Evolutionary conservation across 1,140 invertebrate species (phyloP), one percentile per base, ranked within the genome.

Genomic region (Papilio glaucus): DNA sequence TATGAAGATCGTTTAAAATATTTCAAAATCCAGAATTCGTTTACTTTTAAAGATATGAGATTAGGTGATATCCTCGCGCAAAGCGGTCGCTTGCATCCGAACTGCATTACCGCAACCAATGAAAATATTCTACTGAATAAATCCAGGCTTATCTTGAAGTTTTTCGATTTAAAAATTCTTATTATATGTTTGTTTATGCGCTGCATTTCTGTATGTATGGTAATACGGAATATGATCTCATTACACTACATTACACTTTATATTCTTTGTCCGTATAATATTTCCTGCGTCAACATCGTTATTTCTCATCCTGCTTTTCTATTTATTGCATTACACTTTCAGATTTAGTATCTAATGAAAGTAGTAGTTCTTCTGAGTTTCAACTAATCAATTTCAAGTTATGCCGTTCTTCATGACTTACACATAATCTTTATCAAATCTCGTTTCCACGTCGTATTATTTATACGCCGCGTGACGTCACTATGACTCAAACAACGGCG

Each of bases 31-130:
- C 38, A 41, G 38, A 65, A 65, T 65, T 65, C 37, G 38, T 38
- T 65, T 65, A 65, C 65, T 68, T 45, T 42, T 69, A 53, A 49
- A 26, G 67, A 26, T 33, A 53, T 33, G 29, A 69, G 67, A 69
- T 69, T 49, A 49, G 67, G 41, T 69, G 15, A 69, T 21, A 49
- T 33, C 33, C 67, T 33, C 9, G 24, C 29, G 41, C 42, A 49
- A 45, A 49, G 42, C 67, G 67, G 45, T 69, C 24, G 29, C 42
- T 49, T 69, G 45, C 45, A 53, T 37, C 67, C 42, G 41, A 57
- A 69, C 67, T 53, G 42, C 42, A 69, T 69, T 69, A 69, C 45
- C 45, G 67, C 42, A 37, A 45, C 67, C 45, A 69, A 53, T 69
- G 26, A 24, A 69, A 69, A 69, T 53, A 53, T 53, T 53, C 29